Evolutionary conservation across 2,888 invertebrate genomes (phyloP), one percentile per base, ranked within the genome.

Genomic region (Sesia bembeciformis): DNA sequence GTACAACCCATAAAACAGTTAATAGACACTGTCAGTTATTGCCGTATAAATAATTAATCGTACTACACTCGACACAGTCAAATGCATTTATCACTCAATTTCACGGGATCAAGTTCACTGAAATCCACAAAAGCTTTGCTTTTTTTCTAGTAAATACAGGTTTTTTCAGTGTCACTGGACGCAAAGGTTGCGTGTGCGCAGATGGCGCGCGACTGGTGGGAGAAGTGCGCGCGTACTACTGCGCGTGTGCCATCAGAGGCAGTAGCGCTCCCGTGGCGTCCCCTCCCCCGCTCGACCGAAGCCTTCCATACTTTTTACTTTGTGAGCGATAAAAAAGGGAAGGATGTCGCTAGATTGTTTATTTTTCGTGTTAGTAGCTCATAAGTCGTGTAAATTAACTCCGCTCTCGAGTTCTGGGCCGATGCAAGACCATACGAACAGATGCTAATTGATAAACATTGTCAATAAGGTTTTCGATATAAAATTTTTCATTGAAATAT

Each of bases 311-410:
- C 71, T 84, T 84, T 80, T 84, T 82, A 80, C 81, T 84, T 83
- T 77, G 72, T 70, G 66, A 77, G 75, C 78, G 78, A 84, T 84
- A 87, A 88, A 87, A 85, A 88, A 85, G 80, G 85, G 81, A 81
- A 80, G 77, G 81, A 86, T 87, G 84, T 83, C 77, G 70, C 69
- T 68, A 73, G 65, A 76, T 87, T 88, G 85, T 87, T 88, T 86
- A 85, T 87, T 87, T 87, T 85, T 84, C 78, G 69, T 84, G 84
- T 88, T 88, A 86, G 85, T 83, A 84, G 86, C 83, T 73, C 49
- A 84, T 84, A 84, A 80, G 83, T 84, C 76, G 78, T 84, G 81
- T 87, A 83, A 86, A 86, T 85, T 85, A 84, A 82, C 83, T 74
- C 80, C 72, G 70, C 76, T 74, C 73, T 81, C 74, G 62, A 69